Conservation (phyloP, 2,888 invertebrate genomes). For the Podabrus alpinus region DNA sequence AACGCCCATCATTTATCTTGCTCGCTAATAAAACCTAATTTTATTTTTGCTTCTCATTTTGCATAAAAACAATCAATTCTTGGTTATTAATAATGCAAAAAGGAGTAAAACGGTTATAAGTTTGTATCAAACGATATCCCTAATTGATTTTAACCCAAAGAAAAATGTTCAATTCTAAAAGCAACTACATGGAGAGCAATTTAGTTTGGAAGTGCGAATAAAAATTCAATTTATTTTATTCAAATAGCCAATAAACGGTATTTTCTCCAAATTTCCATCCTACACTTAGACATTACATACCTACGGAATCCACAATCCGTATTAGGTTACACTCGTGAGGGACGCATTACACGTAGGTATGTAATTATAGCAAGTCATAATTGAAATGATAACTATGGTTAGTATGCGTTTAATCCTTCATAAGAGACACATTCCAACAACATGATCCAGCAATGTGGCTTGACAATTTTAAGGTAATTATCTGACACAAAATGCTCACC, state of each 20-base stretch:
- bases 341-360: slow-evolving; percentile 19
- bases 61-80: background rate
- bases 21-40: background rate
- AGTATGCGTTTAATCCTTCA: slow-evolving; percentile 21
- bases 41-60: background rate
- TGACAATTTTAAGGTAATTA: background rate
- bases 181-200: no score
- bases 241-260: background rate
- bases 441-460: slow-evolving; percentile 3
- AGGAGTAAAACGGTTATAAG: no score
- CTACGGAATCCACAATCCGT: slow-evolving; percentile 12
- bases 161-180: background rate
- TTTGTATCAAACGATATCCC: no score
- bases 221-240: background rate
- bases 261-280: background rate
- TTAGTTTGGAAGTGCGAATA: background rate
- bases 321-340: slow-evolving; percentile 21
- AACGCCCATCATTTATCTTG: background rate
- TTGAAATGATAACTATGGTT: slow-evolving; percentile 21
- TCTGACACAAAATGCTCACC: background rate
- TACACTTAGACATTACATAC: background rate
- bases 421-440: slow-evolving; percentile 10
- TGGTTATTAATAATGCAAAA: background rate
- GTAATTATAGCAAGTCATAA: slow-evolving; percentile 24
- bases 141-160: no score